Evolutionary conservation across 2,888 invertebrate species (phyloP), one percentile per base, ranked within the genome.

Genomic region (Serrognathus titanus): DNA sequence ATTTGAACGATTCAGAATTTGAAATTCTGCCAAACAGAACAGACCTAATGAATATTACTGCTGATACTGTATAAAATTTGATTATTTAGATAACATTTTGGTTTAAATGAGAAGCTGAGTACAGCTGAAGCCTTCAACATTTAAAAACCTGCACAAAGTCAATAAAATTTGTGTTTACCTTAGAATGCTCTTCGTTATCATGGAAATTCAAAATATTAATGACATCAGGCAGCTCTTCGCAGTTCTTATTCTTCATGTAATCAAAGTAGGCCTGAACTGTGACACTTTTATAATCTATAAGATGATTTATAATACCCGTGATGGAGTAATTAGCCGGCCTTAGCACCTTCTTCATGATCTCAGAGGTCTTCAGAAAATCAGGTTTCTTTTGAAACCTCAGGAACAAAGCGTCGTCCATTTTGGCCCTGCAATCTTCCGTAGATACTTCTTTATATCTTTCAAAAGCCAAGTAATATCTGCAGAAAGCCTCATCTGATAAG

Each of bases 401-500:
- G 31, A 64, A 66, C 58, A 72, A 55, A 16, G 64, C 53, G 24
- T 64, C 55, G 37, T 69, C 67, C 61, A 70, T 66, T 35, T 52
- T 51, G 39, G 58, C 39, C 31, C 62, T 58, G 37, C 63, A 53
- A 7, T 56, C 57, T 6, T 55, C 52, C 7, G 54, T 51, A 5
- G 53, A 53, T 16, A 63, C 55, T 13, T 57, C 65, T 53, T 72
- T 71, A 66, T 69, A 71, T 48, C 66, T 69, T 56, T 70, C 64
- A 56, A 67, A 71, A 8, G 69, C 46, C 35, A 72, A 67, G 51
- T 66, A 71, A 49, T 64, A 61, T 38, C 71, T 61, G 59, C 69
- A 70, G 61, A 70, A 71, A 5, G 65, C 66, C 46, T 68, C 60
- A 40, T 70, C 70, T 5, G 63, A 61, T 8, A 63, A 56, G 41